Evolutionary conservation across 2,113 vertebrate genomes (phyloP).

Genomic region (Rattus norvegicus): GRCr8 NC_086021.1:118727001-118727500

Average conservation of each 20-base stretch:
- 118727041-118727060: too few relatives aligned
- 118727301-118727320: neutral
- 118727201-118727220: neutral
- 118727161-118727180: neutral
- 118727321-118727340: neutral
- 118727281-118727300: neutral
- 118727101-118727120: neutral
- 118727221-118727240: neutral
- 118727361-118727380: neutral
- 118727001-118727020: neutral
- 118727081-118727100: neutral
- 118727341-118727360: neutral
- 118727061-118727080: neutral
- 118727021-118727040: slow-evolving; percentile 36
- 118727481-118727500: neutral
- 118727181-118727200: neutral
- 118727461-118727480: neutral
- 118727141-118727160: neutral
- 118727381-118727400: neutral
- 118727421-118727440: neutral
- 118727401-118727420: neutral
- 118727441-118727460: neutral
- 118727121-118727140: neutral
- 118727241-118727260: neutral
- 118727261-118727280: neutral